Evolutionary conservation across 2,888 invertebrate genomes (phyloP).

Genomic region (Cantharis nigra): DNA sequence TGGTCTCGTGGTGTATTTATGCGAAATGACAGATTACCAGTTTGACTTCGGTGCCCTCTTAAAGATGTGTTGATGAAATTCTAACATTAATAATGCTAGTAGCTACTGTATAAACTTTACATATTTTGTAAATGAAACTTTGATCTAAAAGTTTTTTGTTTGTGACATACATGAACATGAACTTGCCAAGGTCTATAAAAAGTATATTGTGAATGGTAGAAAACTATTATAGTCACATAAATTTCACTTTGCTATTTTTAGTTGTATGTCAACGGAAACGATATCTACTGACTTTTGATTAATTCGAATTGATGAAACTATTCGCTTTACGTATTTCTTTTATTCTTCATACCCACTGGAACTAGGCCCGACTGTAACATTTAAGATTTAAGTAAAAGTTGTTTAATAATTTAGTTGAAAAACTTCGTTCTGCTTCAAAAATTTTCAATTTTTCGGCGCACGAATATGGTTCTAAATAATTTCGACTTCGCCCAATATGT

Average conservation of each 20-base stretch:
- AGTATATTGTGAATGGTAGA: not conserved
- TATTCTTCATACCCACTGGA: not conserved
- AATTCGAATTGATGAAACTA: not conserved
- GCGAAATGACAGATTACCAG: not conserved
- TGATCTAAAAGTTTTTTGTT: not conserved
- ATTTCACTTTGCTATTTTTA: not conserved
- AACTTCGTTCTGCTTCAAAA: too few relatives aligned
- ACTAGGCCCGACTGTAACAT: too few relatives aligned
- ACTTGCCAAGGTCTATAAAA: not conserved
- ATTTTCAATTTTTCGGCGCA: too few relatives aligned
- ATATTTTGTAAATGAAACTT: not conserved
- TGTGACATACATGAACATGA: not conserved
- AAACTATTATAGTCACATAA: not conserved
- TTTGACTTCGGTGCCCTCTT: not conserved
- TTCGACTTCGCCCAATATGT: too few relatives aligned
- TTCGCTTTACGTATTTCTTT: not conserved
- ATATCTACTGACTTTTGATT: not conserved
- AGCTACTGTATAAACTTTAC: not conserved
- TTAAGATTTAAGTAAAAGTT: too few relatives aligned
- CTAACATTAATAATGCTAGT: not conserved
- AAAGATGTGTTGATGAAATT: not conserved
- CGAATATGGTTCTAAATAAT: too few relatives aligned
- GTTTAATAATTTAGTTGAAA: too few relatives aligned
- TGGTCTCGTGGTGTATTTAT: too few relatives aligned
- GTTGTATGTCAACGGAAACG: not conserved